Base-by-base conservation (phyloP, 1,140 invertebrate genomes). In the Yoshiicerus persimilis region DNA sequence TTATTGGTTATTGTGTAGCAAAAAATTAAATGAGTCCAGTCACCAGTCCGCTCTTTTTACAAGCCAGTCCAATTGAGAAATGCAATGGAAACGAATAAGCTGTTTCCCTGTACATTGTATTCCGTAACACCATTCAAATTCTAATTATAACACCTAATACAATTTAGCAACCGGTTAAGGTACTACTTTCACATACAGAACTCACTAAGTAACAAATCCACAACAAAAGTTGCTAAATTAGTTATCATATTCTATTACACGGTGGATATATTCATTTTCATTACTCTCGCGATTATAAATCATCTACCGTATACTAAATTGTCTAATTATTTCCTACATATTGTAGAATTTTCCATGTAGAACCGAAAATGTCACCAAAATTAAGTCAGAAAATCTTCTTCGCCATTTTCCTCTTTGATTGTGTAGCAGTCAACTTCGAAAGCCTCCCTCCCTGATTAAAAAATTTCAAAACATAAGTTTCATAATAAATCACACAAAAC, bases 381-480 rank as follows among this genome's bases (percentile, higher is more conserved):
- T 80, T 89, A 91, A 13, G 90, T 91, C 20, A 91, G 62, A 83
- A 89, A 91, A 84, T 91, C 89, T 88, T 91, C 90, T 83, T 91
- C 90, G 4, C 89, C 90, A 80, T 91, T 91, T 87, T 91, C 90
- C 80, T 91, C 90, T 39, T 91, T 91, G 32, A 91, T 91, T 86
- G 90, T 91, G 41, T 91, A 91, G 56, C 90, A 91, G 89, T 91
- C 90, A 11, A 91, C 90, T 87, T 91, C 90, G 47, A 91, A 91
- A 3, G 90, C 90, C 87, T 91, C 90, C 4, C 89, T 86, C 4
- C 89, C 90, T 91, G 25, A 85, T 80, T 38, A 87, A 87, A 8
- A 41, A 86, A 86, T 62, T 16, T 11, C 0, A 30, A n/a, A n/a
- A n/a, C n/a, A n/a, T n/a, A n/a, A n/a, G n/a, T n/a, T 27, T 32